Evolutionary conservation across 2,113 vertebrate genomes (phyloP).

Genomic region (Anguilla japonica): DNA sequence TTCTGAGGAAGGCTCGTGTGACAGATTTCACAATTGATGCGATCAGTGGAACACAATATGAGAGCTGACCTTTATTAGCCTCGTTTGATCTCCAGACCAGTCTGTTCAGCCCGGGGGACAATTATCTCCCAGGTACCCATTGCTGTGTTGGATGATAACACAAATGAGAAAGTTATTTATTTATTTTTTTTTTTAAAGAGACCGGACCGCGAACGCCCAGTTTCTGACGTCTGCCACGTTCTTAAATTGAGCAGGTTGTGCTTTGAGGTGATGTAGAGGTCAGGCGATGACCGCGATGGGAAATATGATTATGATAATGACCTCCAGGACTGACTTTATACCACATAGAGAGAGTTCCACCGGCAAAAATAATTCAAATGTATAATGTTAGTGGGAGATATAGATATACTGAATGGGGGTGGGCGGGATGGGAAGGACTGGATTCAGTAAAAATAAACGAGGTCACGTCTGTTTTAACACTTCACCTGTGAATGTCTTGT

Average conservation of each 20-base stretch:
- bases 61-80: slow-evolving; percentile 65
- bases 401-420: too few relatives aligned
- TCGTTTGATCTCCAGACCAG: slow-evolving; percentile 67
- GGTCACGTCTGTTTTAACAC: not conserved
- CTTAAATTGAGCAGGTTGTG: slow-evolving; percentile 57
- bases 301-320: slow-evolving; percentile 28
- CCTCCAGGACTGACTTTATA: not conserved
- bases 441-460: not conserved
- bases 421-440: not conserved
- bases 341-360: not conserved
- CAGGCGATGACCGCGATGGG: slow-evolving; percentile 31
- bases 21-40: slow-evolving; percentile 61
- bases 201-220: not conserved
- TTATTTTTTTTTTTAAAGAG: slow-evolving; percentile 36
- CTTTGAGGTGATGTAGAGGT: slow-evolving; percentile 55
- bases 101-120: slow-evolving; percentile 70
- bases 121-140: slow-evolving; percentile 74
- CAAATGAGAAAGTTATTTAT: slow-evolving; percentile 62
- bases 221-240: slow-evolving; percentile 33
- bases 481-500: not conserved
- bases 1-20: slow-evolving; percentile 37
- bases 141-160: slow-evolving; percentile 71
- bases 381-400: too few relatives aligned
- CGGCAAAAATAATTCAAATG: not conserved
- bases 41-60: slow-evolving; percentile 60